phyloP scores from a whole-genome alignment of 1,140 invertebrate species.

The Scylla paramamosain region DNA sequence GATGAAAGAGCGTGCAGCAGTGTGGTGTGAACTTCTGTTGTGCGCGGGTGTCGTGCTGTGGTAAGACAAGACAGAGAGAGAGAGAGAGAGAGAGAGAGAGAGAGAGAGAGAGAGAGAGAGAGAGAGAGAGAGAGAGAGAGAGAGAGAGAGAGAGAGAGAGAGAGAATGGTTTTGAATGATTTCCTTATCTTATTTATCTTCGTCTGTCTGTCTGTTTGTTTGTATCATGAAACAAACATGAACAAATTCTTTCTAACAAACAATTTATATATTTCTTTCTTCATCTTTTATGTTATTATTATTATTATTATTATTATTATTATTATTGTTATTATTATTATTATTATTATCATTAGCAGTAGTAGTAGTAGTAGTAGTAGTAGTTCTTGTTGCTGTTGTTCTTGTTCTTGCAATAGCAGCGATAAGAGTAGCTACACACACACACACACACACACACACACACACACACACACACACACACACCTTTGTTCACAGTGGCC shows the following conservation, averaged over 20 bases:
- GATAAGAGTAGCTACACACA: too few species aligned
- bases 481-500: background rate
- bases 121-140: conserved; percentile 47
- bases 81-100: conserved; percentile 31
- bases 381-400: too few species aligned
- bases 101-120: conserved; percentile 52
- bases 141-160: conserved; percentile 47
- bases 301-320: too few species aligned
- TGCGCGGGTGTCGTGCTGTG: background rate
- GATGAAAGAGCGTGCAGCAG: background rate
- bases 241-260: too few species aligned
- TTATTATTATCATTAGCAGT: too few species aligned
- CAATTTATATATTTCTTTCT: too few species aligned
- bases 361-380: too few species aligned
- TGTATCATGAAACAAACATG: background rate
- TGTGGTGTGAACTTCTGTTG: background rate
- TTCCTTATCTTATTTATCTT: too few species aligned
- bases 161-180: background rate
- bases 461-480: conserved; percentile 18
- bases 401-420: too few species aligned
- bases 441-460: background rate
- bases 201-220: background rate
- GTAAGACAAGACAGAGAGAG: conserved; percentile 31
- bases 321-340: too few species aligned
- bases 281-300: too few species aligned